Percentiles rank a stretch among this genome's conserved stretches.
These are phyloP conservation scores for Apis mellifera DNA, from an alignment of 1,140 invertebrate species.

Conservation along the genomic window DNA sequence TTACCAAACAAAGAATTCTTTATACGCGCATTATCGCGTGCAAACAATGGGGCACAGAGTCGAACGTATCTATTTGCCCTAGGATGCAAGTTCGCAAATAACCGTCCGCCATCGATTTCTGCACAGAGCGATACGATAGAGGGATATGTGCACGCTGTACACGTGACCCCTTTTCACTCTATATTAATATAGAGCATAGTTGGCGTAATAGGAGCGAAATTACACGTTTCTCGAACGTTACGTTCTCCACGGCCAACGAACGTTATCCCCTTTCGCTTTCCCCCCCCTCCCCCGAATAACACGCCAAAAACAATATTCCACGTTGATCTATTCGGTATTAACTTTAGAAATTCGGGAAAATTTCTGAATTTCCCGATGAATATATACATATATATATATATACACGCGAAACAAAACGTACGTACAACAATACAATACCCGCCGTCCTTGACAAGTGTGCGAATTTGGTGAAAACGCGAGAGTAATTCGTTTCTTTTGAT, in stretches of 20 bases:
- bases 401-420: no score
- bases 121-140: slow-evolving; percentile 27
- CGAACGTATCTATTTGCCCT: slow-evolving; percentile 61
- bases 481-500: slow-evolving; percentile 10
- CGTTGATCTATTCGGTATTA: neutral
- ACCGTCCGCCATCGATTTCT: slow-evolving; percentile 55
- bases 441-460: neutral
- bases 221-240: slow-evolving; percentile 51
- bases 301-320: neutral
- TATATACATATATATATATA: no score
- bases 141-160: slow-evolving; percentile 40
- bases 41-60: slow-evolving; percentile 4
- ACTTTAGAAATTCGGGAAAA: slow-evolving; percentile 9
- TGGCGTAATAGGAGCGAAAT: slow-evolving; percentile 28
- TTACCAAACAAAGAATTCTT: neutral
- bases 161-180: slow-evolving; percentile 33
- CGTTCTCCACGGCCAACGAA: slow-evolving; percentile 43
- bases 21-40: neutral
- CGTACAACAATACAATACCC: no score
- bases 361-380: no score
- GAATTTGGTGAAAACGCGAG: slow-evolving; percentile 13
- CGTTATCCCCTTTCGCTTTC: slow-evolving; percentile 1
- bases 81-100: slow-evolving; percentile 66
- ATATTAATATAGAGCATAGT: slow-evolving; percentile 57
- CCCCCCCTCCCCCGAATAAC: slow-evolving; percentile 5